Base-by-base conservation (phyloP, 2,113 vertebrate species). In the Larimichthys polyactis region DNA sequence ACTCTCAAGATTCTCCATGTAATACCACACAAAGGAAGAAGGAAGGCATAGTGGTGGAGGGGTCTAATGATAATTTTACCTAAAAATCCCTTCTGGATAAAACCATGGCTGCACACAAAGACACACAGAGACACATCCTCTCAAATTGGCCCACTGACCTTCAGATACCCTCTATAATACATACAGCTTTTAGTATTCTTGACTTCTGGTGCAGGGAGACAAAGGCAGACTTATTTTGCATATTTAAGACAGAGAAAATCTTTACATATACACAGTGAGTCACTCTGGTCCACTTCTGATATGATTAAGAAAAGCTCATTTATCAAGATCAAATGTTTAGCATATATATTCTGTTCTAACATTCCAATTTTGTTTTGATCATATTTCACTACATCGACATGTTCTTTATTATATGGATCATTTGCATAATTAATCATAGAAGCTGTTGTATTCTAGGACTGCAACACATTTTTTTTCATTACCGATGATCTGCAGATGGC, bases 131-230 rank as follows among this genome's bases (percentile, higher is more conserved):
- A 86, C 72, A 75, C 68, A 29, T 59, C 76, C 82, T 80, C 46
- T 69, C 66, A 90, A 89, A 94, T 80, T 89, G 89, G 89, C 80
- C 83, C 82, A 86, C 82, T 92, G 83, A 90, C 90, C 90, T 91
- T 72, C 88, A 88, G 63, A 82, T 90, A 54, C 65, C 78, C 90
- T 85, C 76, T 52, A 55, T 73, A 78, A 76, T 62, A 48, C 70
- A 83, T 32, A 55, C 15, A 43, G 79, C 48, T 71, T 65, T 78
- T 69, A 83, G 49, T 75, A 67, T 84, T 83, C 72, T 49, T 80
- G 29, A 82, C 65, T 70, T 78, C 36, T 29, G 79, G 32, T 44
- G 17, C 64, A 58, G 51, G 14, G 74, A 68, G n/a, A 71, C 70
- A 22, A 74, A 32, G 22, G 5, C 15, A 32, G 15, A 60, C 14